phyloP scores from a whole-genome alignment of 1,140 invertebrate genomes.

The Bathynomus jamesi region DNA sequence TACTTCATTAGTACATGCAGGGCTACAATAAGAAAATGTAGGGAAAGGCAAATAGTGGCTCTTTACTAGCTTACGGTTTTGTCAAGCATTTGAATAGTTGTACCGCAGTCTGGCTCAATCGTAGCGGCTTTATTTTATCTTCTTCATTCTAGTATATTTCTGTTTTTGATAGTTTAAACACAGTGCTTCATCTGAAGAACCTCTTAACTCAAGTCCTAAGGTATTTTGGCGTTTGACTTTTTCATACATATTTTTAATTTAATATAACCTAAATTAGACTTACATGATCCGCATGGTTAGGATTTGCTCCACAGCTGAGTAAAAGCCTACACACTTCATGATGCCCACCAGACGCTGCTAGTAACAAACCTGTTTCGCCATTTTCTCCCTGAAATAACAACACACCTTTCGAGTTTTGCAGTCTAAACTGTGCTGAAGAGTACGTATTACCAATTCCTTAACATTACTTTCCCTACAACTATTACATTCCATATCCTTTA shows the following conservation, averaged over 20 bases:
- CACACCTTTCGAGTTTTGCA: too few species aligned
- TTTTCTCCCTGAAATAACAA: conserved; percentile 52
- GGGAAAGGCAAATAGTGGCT: too few species aligned
- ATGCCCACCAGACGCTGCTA: conserved; percentile 77
- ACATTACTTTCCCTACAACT: too few species aligned
- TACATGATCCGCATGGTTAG: conserved; percentile 74
- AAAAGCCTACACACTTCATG: conserved; percentile 74
- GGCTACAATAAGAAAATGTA: too few species aligned
- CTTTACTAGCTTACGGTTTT: too few species aligned
- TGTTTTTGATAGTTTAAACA: background rate
- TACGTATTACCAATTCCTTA: too few species aligned
- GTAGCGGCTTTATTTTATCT: background rate
- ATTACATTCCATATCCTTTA: too few species aligned
- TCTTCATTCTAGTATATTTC: background rate
- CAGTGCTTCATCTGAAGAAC: background rate
- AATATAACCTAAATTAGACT: conserved; percentile 34
- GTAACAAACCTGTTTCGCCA: conserved; percentile 74
- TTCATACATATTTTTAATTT: conserved; percentile 12
- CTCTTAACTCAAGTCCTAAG: background rate
- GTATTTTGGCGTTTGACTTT: background rate
- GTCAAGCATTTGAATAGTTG: too few species aligned
- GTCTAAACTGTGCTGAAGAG: too few species aligned
- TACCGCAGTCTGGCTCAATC: too few species aligned
- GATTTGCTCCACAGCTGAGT: conserved; percentile 62
- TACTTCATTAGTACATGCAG: too few species aligned